These are phyloP conservation scores for Falcunculus frontatus DNA, from an alignment of 2,113 vertebrate species.

Conservation along the genomic window DNA sequence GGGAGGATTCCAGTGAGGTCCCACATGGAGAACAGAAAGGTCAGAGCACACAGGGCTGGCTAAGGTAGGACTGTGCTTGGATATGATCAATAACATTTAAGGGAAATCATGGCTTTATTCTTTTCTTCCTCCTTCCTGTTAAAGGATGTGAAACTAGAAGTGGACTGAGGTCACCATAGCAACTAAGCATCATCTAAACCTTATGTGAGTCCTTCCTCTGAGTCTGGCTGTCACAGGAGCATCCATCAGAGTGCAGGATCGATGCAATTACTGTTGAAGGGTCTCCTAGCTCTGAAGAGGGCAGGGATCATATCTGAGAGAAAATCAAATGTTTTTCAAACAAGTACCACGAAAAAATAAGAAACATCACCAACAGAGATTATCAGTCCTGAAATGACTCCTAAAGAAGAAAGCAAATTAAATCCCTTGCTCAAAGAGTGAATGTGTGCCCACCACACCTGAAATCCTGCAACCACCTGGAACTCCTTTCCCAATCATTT, in stretches of 20 bases:
- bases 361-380: accelerated
- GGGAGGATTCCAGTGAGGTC: neutral
- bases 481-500: neutral
- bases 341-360: neutral
- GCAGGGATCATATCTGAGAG: neutral
- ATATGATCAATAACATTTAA: neutral
- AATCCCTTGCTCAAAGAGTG: neutral
- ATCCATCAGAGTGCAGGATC: neutral
- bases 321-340: neutral
- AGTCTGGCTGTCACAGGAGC: neutral
- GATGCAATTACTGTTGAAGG: neutral
- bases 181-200: slow-evolving; percentile 2
- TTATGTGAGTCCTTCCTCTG: neutral
- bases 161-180: slow-evolving; percentile 54
- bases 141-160: neutral
- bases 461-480: neutral
- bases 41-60: neutral
- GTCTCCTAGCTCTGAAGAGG: neutral
- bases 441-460: neutral
- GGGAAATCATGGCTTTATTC: neutral
- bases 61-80: neutral
- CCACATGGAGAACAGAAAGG: neutral
- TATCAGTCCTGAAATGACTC: neutral
- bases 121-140: neutral
- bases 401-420: neutral